Base-by-base conservation (phyloP, 2,797 vertebrate species). In the Cyclura pinguis region DNA sequence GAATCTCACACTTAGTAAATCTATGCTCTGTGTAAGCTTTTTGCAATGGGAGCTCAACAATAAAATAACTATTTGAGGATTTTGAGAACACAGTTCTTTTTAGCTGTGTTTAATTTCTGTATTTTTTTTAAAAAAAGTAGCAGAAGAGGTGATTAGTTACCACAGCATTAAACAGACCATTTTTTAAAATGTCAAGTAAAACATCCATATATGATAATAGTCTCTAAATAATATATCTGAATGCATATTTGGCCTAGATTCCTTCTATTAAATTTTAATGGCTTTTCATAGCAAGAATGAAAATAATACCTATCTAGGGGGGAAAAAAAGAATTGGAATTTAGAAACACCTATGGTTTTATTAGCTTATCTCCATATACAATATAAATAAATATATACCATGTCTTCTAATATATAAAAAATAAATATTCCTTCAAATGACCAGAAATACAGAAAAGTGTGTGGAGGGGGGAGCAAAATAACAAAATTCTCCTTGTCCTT, bases 141-240 rank as follows among this genome's bases (percentile, higher is more conserved):
- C 24, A 57, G 64, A 74, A 81, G 85, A 74, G 9, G 82, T 0
- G 3, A 92, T 90, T 87, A 86, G 55, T 91, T 91, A 20, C 90
- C 78, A 87, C 77, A 93, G 81, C 82, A 88, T 72, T 92, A 92
- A 91, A 77, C 32, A 55, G 35, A n/a, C 77, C 10, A 92, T 64
- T 93, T 74, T 47, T n/a, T 42, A 92, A 93, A 91, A 94, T 93
- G 83, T 91, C 92, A 95, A 80, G 85, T 64, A 89, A 92, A 95
- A 91, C 88, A 8, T 90, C 47, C 35, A 10, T 24, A 22, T 80
- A 81, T 64, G 14, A 38, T 64, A 85, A 81, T 64, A 73, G 93
- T 94, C 93, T 81, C 93, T 96, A 96, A 96, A 95, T 95, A 95
- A 95, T 95, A 91, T 88, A 96, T 92, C 92, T 16, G 92, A 87